phyloP scores from a whole-genome alignment of 1,140 invertebrate species.

The Manduca sexta region DNA sequence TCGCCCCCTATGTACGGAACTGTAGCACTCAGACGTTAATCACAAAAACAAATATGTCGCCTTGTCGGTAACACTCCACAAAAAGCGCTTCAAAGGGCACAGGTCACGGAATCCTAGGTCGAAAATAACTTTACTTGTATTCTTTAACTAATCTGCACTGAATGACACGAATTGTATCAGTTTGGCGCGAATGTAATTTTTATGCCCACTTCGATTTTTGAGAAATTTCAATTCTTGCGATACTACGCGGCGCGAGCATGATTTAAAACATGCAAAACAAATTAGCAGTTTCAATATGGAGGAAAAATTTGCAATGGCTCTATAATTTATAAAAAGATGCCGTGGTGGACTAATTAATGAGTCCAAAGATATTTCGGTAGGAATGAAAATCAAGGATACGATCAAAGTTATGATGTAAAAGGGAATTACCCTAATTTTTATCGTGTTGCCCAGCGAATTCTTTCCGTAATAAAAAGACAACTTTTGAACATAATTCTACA shows the following conservation, averaged over 20 bases:
- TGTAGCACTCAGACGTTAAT: not conserved
- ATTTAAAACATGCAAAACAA: not conserved
- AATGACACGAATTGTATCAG: not conserved
- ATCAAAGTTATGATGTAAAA: no score
- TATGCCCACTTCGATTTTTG: not conserved
- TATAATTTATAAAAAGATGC: no score
- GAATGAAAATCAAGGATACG: no score
- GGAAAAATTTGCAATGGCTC: not conserved
- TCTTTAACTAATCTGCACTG: not conserved
- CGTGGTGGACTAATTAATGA: no score
- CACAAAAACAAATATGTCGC: not conserved
- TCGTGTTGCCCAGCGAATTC: no score
- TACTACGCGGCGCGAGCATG: not conserved
- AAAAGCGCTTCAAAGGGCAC: not conserved
- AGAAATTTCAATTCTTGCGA: not conserved
- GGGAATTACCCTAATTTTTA: no score
- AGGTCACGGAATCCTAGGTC: not conserved
- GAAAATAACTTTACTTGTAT: not conserved
- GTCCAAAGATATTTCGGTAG: no score
- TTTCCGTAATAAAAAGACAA: no score
- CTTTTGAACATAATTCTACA: no score
- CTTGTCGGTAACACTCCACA: not conserved
- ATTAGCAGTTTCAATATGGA: not conserved
- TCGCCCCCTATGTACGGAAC: not conserved
- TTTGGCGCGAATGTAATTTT: not conserved